phyloP scores from a whole-genome alignment of 2,113 vertebrate species.

The Engystomops pustulosus region DNA sequence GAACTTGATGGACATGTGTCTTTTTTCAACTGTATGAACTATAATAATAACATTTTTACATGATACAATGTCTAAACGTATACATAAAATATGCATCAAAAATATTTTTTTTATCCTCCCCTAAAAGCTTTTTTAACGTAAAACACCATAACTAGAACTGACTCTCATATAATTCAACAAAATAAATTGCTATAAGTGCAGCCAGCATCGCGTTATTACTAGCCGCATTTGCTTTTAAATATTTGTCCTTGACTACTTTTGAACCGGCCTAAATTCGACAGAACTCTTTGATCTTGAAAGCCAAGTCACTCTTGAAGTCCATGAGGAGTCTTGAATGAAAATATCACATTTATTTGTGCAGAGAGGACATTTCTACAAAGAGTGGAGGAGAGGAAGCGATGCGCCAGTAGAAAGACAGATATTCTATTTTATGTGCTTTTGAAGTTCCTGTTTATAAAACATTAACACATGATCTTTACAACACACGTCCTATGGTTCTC shows the following conservation, averaged over 20 bases:
- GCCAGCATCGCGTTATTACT: neutral
- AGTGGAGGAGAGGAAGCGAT: conserved; percentile 12
- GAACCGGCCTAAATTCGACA: conserved; percentile 40
- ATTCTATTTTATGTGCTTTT: conserved; percentile 59
- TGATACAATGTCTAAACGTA: no score
- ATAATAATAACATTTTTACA: no score
- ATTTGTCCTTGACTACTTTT: conserved; percentile 43
- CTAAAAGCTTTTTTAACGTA: neutral
- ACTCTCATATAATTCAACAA: neutral
- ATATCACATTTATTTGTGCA: conserved; percentile 52
- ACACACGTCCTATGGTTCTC: conserved; percentile 38
- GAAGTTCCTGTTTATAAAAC: conserved; percentile 60
- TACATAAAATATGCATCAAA: no score
- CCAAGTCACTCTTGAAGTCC: conserved; percentile 23
- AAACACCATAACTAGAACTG: neutral
- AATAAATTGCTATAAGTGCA: neutral
- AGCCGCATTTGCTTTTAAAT: conserved; percentile 28
- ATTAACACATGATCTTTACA: conserved; percentile 59
- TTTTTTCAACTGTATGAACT: no score
- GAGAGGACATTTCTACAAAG: conserved; percentile 32
- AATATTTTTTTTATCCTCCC: no score
- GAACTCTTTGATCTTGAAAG: conserved; percentile 49
- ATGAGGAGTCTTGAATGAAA: conserved; percentile 37
- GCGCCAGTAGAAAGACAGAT: conserved; percentile 53
- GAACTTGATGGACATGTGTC: no score